These are phyloP conservation scores for Pogoniulus pusillus DNA, from an alignment of 2,797 vertebrate genomes.

Conservation along the genomic window DNA sequence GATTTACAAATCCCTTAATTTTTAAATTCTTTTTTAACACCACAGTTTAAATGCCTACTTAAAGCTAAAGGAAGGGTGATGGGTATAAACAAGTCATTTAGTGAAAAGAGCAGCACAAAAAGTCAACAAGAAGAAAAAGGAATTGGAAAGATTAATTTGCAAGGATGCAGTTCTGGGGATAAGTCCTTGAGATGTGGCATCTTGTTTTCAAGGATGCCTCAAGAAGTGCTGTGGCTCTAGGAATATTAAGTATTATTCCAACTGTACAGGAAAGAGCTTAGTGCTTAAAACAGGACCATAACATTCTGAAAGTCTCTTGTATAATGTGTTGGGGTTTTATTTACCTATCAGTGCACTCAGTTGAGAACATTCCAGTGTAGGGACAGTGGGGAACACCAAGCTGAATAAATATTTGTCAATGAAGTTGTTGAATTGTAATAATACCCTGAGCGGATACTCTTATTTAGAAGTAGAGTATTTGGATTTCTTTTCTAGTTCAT, in stretches of 20 bases:
- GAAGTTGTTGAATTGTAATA: not conserved
- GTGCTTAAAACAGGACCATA: not conserved
- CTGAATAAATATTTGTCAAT: not conserved
- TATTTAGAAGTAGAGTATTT: not conserved
- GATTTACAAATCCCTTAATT: constrained; percentile 14
- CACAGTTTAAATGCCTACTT: constrained; percentile 19
- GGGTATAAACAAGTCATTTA: constrained; percentile 41
- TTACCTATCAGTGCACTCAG: not conserved
- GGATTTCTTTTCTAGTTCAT: not conserved
- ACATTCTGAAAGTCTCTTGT: not conserved
- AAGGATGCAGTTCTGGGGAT: not conserved
- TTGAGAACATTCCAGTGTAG: not conserved
- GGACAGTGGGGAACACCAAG: not conserved
- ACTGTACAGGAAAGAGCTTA: not conserved
- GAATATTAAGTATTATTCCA: constrained; percentile 3
- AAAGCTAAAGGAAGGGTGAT: constrained; percentile 40
- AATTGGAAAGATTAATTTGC: constrained; percentile 54
- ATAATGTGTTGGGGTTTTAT: not conserved
- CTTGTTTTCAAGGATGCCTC: constrained; percentile 15
- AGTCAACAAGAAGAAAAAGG: constrained; percentile 45
- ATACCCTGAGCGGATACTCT: not conserved
- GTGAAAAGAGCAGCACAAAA: constrained; percentile 5
- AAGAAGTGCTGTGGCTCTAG: not conserved
- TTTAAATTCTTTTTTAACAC: no score
- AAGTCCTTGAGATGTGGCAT: constrained; percentile 28